Evolutionary conservation across 2,113 vertebrate genomes (phyloP), one percentile per base, ranked within the genome.

Genomic region (Balaeniceps rex): DNA sequence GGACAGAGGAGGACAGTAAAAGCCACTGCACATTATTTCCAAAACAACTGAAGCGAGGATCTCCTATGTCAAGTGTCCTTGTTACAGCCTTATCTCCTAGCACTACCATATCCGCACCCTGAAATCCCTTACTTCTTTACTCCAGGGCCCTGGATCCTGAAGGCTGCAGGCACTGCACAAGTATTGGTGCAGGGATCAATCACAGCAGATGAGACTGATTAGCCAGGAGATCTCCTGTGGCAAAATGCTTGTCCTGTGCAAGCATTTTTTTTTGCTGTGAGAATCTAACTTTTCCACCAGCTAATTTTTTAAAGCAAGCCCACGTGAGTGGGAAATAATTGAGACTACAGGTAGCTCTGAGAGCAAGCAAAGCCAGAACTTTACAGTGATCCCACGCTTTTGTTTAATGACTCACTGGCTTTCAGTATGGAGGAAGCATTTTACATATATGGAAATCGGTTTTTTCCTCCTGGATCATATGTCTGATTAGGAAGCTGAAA

Each of bases 91-190:
- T 51, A 49, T 6, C 16, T 90, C 19, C 25, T 26, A 31, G 25
- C 14, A 58, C 31, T 25, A 29, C 52, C 34, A 44, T 13, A 47
- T 16, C 26, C 1, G 1, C 12, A 22, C 15, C 38, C 44, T 19
- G 17, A 61, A 66, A 79, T 38, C 29, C n/a, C 26, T 34, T 71
- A 19, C 31, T 66, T 31, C 31, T 47, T 54, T n/a, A 36, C 6
- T 51, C 7, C 42, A 54, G 46, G n/a, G 16, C 28, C 19, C 16
- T 6, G 4, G 40, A 70, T 38, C 29, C 31, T 58, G 42, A 78
- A 70, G 40, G 23, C 22, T 85, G 51, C 4, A 1, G 0, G 3
- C 31, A 52, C 5, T 38, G 46, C 8, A 1, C 19, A 78, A 22
- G 12, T 29, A n/a, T 46, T 51, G 23, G 19, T 38, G 38, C 54